Base-by-base conservation (phyloP, 2,113 vertebrate genomes). In the Microcebus griseorufus region DNA sequence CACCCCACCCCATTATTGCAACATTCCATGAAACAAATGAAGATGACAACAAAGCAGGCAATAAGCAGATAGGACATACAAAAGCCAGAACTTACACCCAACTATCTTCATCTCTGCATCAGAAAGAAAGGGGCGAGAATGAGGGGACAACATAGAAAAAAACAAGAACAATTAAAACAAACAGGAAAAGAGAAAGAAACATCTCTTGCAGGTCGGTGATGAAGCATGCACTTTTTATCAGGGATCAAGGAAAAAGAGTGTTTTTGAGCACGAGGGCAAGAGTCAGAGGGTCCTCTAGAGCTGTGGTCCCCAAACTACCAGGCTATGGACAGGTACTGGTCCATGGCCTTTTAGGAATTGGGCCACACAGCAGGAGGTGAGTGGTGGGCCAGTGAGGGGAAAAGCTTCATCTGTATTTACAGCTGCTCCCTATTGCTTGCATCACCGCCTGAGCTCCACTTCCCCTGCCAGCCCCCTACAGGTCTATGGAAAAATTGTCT, bases 41-140 rank as follows among this genome's bases (percentile, higher is more conserved):
- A 95, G 96, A 98, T 98, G 99, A 96, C 65, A 98, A 97, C 60
- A 97, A 98, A 98, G 98, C 98, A 99, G 98, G 98, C 98, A 98
- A 98, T 92, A 98, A 98, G 98, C 97, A 98, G 97, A 98, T 94
- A 98, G 98, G 97, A 97, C 97, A 98, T 94, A 98, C 93, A 98
- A 98, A 98, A 98, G 97, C 97, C 98, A 97, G 94, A 98, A 99
- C 99, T 99, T 99, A 99, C 99, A 99, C 98, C 99, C 99, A 98
- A 98, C 98, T 98, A 99, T 99, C 99, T 99, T 99, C 98, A 98
- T 98, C 98, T 99, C 99, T 99, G 99, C 98, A 98, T 98, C 98
- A 99, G 97, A 99, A 98, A 98, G 97, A 98, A 98, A 98, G 96
- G 94, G 94, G 94, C 97, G 90, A 98, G 91, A 98, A 98, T 95